Evolutionary conservation across 2,888 invertebrate genomes (phyloP), one percentile per base, ranked within the genome.

Genomic region (Dione juno): DNA sequence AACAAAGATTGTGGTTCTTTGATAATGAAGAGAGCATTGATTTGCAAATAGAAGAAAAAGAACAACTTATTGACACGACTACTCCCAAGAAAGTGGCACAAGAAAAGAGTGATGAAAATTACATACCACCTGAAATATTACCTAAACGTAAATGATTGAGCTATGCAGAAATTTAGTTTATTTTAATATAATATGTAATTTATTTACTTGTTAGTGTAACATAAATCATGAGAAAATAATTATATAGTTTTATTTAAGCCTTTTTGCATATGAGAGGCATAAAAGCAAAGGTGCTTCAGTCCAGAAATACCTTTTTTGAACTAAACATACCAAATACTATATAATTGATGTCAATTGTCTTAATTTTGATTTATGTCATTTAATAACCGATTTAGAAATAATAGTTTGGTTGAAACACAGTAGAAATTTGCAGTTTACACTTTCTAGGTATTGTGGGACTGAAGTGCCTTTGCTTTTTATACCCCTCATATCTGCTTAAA

Each of bases 1-100:
- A 94, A 80, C 97, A 97, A 81, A 94, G 94, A 76, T 82, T 96
- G 66, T 96, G 96, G 96, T 97, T 96, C 94, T 97, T 97, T 88
- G 96, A 97, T 72, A 96, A 96, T 81, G 95, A 96, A 83, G 96
- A 97, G 52, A 86, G 95, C 78, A 94, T 97, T 77, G 96, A 97
- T 79, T 88, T 97, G 58, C 84, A 94, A 83, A 96, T 97, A 77
- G 95, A 95, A 80, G 87, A 94, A 86, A 82, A 95, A 94, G 82
- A 92, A 85, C 82, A 89, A 87, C 66, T 87, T 74, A 78, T 79
- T 54, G 82, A 85, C 50, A 79, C 76, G 41, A 71, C 79, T 57
- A 41, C 68, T 40, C 89, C 87, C 45, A 94, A 93, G 76, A 94
- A 94, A 77, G 94, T 88, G 80, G 87, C 84, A 63, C 84, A 90